Base-by-base conservation (phyloP, 2,888 invertebrate genomes). In the Dolomedes plantarius region DNA sequence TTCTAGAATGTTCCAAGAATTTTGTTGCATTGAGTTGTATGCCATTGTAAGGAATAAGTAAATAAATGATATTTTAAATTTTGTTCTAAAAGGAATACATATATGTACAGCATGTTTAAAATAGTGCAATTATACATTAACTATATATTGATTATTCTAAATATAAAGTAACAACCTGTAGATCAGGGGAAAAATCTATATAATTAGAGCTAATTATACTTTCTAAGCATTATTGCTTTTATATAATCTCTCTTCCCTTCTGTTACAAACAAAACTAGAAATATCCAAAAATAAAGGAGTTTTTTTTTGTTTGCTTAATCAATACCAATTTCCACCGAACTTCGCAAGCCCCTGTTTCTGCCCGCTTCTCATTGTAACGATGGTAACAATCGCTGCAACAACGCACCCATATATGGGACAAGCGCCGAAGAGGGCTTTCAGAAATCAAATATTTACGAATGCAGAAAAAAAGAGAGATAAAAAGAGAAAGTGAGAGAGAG, bases 401-500 rank as follows among this genome's bases (percentile, higher is more conserved):
- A 81, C 41, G 36, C 28, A 36, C 36, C 72, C 23, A 56, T 56
- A 56, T 23, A 56, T 23, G 56, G 56, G 56, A 56, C 5, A 19
- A 31, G 7, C 19, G 28, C 16, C 29, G 27, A 29, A 29, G n/a
- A 23, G 39, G 19, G 28, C 11, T 73, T 78, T 78, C 56, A 56
- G 67, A 80, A 80, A 80, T 80, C 80, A 80, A 80, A 80, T 80
- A 80, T 80, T 80, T 80, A 80, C 80, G 73, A 80, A 72, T 80
- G 72, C 46, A 36, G 73, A 27, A 69, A 28, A 41, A 41, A 13
- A 32, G 69, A 39, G 16, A 69, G 23, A 69, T 23, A 68, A 68
- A 68, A 79, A 79, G 65, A 27, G 28, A 29, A 29, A 29, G 31
- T 19, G 29, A 65, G 1, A 67, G n/a, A n/a, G n/a, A n/a, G 65